Evolutionary conservation across 2,113 vertebrate species (phyloP).

Genomic region (Myocastor coypus): DNA sequence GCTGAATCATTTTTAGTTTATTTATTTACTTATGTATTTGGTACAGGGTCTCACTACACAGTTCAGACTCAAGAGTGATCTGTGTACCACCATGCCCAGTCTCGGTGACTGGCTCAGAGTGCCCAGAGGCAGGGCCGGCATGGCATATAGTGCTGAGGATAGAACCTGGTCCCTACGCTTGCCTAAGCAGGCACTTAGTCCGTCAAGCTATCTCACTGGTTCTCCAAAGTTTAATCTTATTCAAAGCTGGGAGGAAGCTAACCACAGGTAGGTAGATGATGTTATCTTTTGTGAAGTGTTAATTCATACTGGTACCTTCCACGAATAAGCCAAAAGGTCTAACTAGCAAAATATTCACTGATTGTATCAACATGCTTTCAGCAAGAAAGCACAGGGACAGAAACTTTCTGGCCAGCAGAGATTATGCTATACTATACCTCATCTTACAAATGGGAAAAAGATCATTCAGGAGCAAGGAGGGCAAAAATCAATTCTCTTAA

Average conservation of each 20-base stretch:
- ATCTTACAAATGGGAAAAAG: neutral
- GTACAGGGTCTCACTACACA: too few relatives aligned
- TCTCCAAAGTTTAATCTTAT: neutral
- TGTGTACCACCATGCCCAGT: too few relatives aligned
- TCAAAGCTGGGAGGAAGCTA: neutral
- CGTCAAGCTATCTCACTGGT: too few relatives aligned
- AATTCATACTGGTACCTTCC: neutral
- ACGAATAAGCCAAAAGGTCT: neutral
- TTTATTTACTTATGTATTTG: too few relatives aligned
- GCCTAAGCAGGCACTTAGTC: too few relatives aligned
- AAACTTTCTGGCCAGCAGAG: neutral
- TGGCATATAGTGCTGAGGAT: too few relatives aligned
- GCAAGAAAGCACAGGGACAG: neutral
- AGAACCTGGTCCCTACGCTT: too few relatives aligned
- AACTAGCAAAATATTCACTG: neutral
- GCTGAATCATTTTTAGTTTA: neutral
- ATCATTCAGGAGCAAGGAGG: neutral
- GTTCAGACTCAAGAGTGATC: too few relatives aligned
- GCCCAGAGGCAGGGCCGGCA: too few relatives aligned
- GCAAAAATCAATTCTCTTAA: slow-evolving; percentile 18
- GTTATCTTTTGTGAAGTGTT: neutral
- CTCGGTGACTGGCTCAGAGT: too few relatives aligned
- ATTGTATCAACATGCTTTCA: neutral
- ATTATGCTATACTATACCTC: neutral
- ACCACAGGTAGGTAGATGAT: neutral